These are phyloP conservation scores for Tympanuchus pallidicinctus DNA, from an alignment of 2,113 vertebrate genomes.

Conservation along the genomic window DNA sequence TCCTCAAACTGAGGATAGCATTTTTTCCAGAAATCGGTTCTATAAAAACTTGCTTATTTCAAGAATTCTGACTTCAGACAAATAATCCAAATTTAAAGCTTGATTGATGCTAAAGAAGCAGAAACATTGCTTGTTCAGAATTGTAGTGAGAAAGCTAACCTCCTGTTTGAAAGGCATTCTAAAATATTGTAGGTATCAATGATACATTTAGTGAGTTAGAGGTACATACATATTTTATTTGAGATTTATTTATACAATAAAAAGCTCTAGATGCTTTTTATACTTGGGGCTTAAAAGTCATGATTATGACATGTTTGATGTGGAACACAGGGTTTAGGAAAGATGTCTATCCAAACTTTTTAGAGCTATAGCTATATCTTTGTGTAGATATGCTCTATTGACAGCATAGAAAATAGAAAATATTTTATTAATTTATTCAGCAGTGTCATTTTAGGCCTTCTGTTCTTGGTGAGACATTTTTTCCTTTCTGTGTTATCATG, in stretches of 20 bases:
- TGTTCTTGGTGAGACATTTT: background rate
- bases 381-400: background rate
- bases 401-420: background rate
- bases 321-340: background rate
- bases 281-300: background rate
- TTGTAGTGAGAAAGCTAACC: background rate
- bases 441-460: background rate
- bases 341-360: background rate
- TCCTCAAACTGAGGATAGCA: background rate
- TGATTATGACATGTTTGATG: background rate
- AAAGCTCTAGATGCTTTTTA: background rate
- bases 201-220: background rate
- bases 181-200: constrained; percentile 2
- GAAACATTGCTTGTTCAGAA: constrained; percentile 2
- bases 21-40: background rate
- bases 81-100: constrained; percentile 40
- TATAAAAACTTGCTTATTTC: background rate
- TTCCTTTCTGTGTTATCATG: background rate
- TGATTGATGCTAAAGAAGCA: constrained; percentile 32
- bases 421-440: background rate
- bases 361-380: background rate
- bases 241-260: background rate
- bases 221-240: background rate
- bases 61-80: constrained; percentile 39
- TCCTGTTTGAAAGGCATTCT: constrained; percentile 36